A percentile compares a stretch with the other conserved stretches of the same genome.
Evolutionary conservation across 53 echinoderm and acorn worm genomes (phyloP).

Genomic region (Stichopus horrens): DNA sequence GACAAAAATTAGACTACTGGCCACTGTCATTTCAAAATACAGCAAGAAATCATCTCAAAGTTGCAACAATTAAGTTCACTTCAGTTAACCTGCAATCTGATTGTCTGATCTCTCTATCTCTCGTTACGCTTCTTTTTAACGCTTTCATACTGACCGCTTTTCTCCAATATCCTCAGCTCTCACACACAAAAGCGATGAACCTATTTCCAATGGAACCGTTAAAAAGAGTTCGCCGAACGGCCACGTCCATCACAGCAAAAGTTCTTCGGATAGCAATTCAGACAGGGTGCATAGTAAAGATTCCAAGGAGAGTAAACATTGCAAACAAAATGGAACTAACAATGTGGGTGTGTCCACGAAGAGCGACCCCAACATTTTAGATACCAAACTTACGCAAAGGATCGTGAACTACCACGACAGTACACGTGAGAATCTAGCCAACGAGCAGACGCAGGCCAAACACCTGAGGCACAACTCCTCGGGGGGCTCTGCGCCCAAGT

Average conservation of each 20-base stretch:
- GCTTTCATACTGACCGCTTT: background rate
- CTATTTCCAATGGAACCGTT: slow-evolving; percentile 67
- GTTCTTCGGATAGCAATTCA: slow-evolving; percentile 42
- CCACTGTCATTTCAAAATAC: too few relatives aligned
- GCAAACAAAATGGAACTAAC: slow-evolving; percentile 65
- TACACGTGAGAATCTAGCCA: slow-evolving; percentile 90
- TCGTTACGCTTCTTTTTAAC: too few relatives aligned
- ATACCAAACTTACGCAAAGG: slow-evolving; percentile 84
- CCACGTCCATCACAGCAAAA: slow-evolving; percentile 29
- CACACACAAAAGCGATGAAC: slow-evolving; percentile 75
- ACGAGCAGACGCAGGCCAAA: slow-evolving; percentile 84
- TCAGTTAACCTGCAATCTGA: too few relatives aligned
- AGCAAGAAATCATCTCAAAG: too few relatives aligned
- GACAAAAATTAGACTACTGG: too few relatives aligned
- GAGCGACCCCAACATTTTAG: slow-evolving; percentile 66
- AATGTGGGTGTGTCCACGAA: slow-evolving; percentile 65
- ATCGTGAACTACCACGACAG: slow-evolving; percentile 93
- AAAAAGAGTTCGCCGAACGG: slow-evolving; percentile 48
- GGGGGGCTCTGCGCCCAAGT: slow-evolving; percentile 39
- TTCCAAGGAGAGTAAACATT: slow-evolving; percentile 65
- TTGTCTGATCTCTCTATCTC: too few relatives aligned
- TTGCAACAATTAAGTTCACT: too few relatives aligned
- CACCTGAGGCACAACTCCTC: slow-evolving; percentile 77
- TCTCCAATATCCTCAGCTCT: slow-evolving; percentile 52
- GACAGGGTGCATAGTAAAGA: slow-evolving; percentile 49